These are phyloP conservation scores for Drosophila colorata DNA, from an alignment of 2,888 invertebrate species.

Conservation along the genomic window DNA sequence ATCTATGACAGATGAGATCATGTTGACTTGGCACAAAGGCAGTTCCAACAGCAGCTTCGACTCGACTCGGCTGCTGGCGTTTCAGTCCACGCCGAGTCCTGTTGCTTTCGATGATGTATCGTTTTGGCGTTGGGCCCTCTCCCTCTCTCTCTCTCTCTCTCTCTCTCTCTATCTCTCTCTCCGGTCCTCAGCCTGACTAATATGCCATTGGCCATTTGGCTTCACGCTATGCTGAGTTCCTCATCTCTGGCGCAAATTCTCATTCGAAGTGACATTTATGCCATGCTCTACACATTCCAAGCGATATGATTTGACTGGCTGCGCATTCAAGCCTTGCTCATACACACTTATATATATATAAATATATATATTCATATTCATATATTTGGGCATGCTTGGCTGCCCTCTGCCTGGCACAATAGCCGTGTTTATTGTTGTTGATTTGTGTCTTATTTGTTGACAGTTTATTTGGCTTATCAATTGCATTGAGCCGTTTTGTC, in stretches of 20 bases:
- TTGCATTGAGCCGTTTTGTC: conserved; percentile 59
- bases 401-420: conserved; percentile 51
- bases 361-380: not conserved
- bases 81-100: conserved; percentile 59
- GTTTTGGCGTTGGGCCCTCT: conserved; percentile 53
- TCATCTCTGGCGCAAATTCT: conserved; percentile 77
- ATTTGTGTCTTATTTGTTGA: conserved; percentile 83
- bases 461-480: conserved; percentile 81
- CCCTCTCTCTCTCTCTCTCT: not conserved
- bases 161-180: not conserved
- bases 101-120: conserved; percentile 82
- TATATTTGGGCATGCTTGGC: conserved; percentile 18
- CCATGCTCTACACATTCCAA: conserved; percentile 82
- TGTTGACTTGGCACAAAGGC: conserved; percentile 78
- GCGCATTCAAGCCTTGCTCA: conserved; percentile 1
- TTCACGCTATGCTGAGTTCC: conserved; percentile 78
- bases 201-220: conserved; percentile 54
- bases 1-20: conserved; percentile 84
- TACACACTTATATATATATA: not conserved
- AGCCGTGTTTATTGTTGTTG: conserved; percentile 74
- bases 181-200: conserved; percentile 7
- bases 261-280: conserved; percentile 84
- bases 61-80: conserved; percentile 43
- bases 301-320: conserved; percentile 73
- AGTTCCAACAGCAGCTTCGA: conserved; percentile 15